These are phyloP conservation scores for Tortricodes alternella DNA, from an alignment of 2,888 invertebrate species.

Conservation along the genomic window DNA sequence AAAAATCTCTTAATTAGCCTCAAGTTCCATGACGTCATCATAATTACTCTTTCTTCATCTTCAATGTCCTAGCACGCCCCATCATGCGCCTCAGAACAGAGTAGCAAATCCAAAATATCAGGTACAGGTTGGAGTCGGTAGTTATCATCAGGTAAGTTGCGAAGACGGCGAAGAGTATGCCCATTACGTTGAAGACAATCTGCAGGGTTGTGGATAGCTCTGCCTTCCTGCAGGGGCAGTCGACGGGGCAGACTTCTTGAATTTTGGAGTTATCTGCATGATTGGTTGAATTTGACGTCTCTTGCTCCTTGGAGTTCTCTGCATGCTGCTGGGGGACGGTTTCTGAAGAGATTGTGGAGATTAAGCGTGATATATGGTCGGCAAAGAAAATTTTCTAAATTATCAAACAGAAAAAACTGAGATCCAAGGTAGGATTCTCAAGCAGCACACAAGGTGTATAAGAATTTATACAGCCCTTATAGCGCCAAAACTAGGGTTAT, in stretches of 20 bases:
- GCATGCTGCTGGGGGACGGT: constrained; percentile 17
- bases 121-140: constrained; percentile 65
- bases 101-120: constrained; percentile 69
- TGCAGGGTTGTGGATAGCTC: constrained; percentile 34
- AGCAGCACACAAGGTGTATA: too few species aligned
- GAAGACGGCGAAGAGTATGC: constrained; percentile 62
- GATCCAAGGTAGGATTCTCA: too few species aligned
- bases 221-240: constrained; percentile 50
- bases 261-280: constrained; percentile 32
- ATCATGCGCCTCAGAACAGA: constrained; percentile 65
- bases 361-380: background rate
- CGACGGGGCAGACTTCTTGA: constrained; percentile 46
- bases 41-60: constrained; percentile 50
- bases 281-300: background rate
- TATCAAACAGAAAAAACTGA: too few species aligned
- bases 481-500: too few species aligned
- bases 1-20: too few species aligned
- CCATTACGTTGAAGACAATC: constrained; percentile 55
- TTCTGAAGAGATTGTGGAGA: background rate
- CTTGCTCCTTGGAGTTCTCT: constrained; percentile 35
- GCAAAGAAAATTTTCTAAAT: too few species aligned
- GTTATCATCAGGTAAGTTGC: constrained; percentile 65
- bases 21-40: too few species aligned
- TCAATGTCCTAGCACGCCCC: constrained; percentile 45
- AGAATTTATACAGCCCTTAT: too few species aligned